Percentiles rank a stretch among this genome's conserved stretches.
Conservation (phyloP, 2,797 vertebrate genomes). For the Triplophysa bombifrons region DNA sequence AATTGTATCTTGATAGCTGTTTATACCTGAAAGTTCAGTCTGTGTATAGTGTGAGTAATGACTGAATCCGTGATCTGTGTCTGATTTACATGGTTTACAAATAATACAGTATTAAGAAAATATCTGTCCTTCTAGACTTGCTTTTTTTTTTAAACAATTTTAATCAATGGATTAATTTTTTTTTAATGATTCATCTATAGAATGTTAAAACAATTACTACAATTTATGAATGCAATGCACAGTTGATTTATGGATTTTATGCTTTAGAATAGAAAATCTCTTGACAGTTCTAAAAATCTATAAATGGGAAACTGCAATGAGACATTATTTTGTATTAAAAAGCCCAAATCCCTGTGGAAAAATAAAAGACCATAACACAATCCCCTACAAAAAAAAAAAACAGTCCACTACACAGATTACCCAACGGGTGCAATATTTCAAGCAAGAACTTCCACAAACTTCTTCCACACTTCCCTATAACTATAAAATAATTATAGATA, state of each 20-base stretch:
- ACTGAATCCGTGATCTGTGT: conserved; percentile 2
- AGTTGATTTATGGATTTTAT: conserved; percentile 27
- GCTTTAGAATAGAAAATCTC: conserved; percentile 48
- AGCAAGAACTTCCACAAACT: conserved; percentile 6
- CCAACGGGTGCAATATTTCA: conserved; percentile 49
- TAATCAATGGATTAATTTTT: conserved; percentile 4
- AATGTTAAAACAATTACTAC: conserved; percentile 15
- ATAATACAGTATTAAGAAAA: conserved; percentile 40
- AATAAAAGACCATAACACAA: conserved; percentile 66
- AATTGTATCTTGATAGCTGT: neutral
- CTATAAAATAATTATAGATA: conserved; percentile 11
- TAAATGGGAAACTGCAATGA: conserved; percentile 36
- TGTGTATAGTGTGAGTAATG: neutral
- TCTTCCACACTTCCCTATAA: conserved; percentile 1
- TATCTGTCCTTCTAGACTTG: conserved; percentile 45
- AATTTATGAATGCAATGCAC: conserved; percentile 42
- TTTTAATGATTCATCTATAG: neutral
- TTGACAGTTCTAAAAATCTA: conserved; percentile 43
- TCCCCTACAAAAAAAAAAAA: conserved; percentile 70
- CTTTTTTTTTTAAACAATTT: too few relatives aligned
- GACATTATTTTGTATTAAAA: conserved; percentile 61
- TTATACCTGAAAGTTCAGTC: conserved; percentile 8
- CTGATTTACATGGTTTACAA: conserved; percentile 33
- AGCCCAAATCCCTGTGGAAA: conserved; percentile 61
- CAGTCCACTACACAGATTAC: conserved; percentile 68